A percentile compares a stretch with the other conserved stretches of the same genome.
phyloP scores from a whole-genome alignment of 2,113 vertebrate genomes.

The Mustela nigripes region DNA sequence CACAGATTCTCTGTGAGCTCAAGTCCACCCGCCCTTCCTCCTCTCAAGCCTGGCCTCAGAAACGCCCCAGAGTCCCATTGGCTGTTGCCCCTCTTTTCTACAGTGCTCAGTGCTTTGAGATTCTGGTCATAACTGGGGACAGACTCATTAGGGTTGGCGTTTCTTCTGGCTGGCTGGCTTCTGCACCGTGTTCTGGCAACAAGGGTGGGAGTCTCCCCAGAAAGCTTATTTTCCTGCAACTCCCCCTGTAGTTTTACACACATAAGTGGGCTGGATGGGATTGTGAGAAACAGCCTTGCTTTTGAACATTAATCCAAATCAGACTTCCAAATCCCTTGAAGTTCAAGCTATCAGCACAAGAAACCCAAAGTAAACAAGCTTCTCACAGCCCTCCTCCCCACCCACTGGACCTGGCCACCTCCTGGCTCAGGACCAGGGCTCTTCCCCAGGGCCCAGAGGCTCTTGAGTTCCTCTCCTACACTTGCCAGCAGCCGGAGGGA shows the following conservation, averaged over 20 bases:
- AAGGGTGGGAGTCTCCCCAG: slow-evolving; percentile 58
- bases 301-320: slow-evolving; percentile 62
- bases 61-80: background rate
- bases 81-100: background rate
- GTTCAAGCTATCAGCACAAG: slow-evolving; percentile 21
- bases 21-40: background rate
- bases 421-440: background rate
- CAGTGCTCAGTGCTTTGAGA: slow-evolving; percentile 57
- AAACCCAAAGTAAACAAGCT: background rate
- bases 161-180: slow-evolving; percentile 60
- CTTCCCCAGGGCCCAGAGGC: background rate
- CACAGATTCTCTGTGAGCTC: background rate
- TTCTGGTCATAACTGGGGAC: slow-evolving; percentile 71
- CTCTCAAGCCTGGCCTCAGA: background rate
- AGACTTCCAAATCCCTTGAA: slow-evolving; percentile 68
- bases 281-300: slow-evolving; percentile 57
- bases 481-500: background rate
- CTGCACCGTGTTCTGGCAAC: slow-evolving; percentile 54
- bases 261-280: slow-evolving; percentile 45
- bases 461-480: background rate
- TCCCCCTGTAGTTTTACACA: slow-evolving; percentile 64
- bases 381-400: background rate
- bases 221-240: slow-evolving; percentile 76
- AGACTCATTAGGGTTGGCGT: slow-evolving; percentile 67
- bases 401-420: fast-evolving